Percentiles rank a stretch among this genome's conserved stretches.
phyloP scores from a whole-genome alignment of 2,113 vertebrate genomes.

The Elanus axillaris region DNA sequence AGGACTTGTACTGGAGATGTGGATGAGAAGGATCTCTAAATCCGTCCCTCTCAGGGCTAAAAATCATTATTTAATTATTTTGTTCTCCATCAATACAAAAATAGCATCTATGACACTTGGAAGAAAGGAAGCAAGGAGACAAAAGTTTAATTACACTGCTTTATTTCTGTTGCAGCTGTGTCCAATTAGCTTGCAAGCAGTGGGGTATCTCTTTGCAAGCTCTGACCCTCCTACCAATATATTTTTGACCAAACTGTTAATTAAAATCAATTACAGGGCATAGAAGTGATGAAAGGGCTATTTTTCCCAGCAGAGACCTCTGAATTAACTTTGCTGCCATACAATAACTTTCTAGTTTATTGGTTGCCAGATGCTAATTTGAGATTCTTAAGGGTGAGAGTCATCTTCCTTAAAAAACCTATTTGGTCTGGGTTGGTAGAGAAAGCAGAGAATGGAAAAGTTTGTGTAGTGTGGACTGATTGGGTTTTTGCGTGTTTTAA shows the following conservation, averaged over 20 bases:
- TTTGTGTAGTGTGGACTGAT: neutral
- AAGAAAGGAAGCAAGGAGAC: slow-evolving; percentile 4
- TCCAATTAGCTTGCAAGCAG: slow-evolving; percentile 35
- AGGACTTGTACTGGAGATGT: neutral
- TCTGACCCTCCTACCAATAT: slow-evolving; percentile 48
- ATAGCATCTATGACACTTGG: neutral
- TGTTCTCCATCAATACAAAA: slow-evolving; percentile 2
- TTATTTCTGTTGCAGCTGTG: slow-evolving; percentile 56
- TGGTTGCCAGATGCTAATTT: neutral
- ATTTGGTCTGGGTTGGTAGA: neutral
- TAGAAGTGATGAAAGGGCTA: neutral
- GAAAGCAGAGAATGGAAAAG: neutral
- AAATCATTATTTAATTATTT: neutral
- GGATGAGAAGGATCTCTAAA: neutral
- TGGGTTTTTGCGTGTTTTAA: neutral
- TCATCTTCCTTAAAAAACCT: neutral
- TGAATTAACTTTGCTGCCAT: slow-evolving; percentile 34
- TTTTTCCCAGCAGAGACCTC: neutral
- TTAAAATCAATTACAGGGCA: slow-evolving; percentile 50
- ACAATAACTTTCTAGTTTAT: neutral
- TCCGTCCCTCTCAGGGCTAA: neutral
- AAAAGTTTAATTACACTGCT: slow-evolving; percentile 54
- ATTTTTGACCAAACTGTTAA: slow-evolving; percentile 32
- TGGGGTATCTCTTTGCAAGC: slow-evolving; percentile 10
- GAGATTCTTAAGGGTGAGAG: neutral